Conservation (phyloP, 2,113 vertebrate species). For the Podiceps cristatus region DNA sequence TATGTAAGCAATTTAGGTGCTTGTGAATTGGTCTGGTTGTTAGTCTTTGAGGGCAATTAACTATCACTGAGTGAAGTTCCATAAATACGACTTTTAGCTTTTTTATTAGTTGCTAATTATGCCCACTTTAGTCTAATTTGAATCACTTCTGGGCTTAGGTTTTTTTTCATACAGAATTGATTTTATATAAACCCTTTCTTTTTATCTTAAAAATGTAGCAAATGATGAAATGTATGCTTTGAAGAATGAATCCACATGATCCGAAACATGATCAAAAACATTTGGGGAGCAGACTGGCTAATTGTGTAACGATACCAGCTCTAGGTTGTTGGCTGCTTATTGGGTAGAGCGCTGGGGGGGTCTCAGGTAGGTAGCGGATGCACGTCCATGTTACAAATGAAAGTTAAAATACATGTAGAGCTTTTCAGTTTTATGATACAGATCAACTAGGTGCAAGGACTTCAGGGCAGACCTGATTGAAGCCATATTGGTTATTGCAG, state of each 20-base stretch:
- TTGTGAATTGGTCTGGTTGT: conserved; percentile 66
- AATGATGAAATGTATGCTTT: not conserved
- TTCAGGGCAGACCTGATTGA: not conserved
- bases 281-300: not conserved
- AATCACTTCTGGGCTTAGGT: not conserved
- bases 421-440: not conserved
- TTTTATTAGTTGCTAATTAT: conserved; percentile 38
- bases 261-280: not conserved
- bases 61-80: not conserved
- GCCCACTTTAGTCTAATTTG: conserved; percentile 2
- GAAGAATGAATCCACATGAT: not conserved
- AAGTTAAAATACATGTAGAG: not conserved
- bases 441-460: not conserved
- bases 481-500: not conserved
- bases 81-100: not conserved
- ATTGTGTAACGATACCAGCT: not conserved
- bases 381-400: rapidly evolving
- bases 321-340: not conserved
- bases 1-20: conserved; percentile 18
- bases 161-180: not conserved
- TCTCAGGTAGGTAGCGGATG: not conserved
- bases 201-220: conserved; percentile 21
- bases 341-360: not conserved
- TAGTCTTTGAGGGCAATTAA: conserved; percentile 32
- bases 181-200: not conserved